A percentile compares a stretch with the other conserved stretches of the same genome.
These are phyloP conservation scores for Chamaea fasciata DNA, from an alignment of 2,113 vertebrate species.

Conservation along the genomic window DNA sequence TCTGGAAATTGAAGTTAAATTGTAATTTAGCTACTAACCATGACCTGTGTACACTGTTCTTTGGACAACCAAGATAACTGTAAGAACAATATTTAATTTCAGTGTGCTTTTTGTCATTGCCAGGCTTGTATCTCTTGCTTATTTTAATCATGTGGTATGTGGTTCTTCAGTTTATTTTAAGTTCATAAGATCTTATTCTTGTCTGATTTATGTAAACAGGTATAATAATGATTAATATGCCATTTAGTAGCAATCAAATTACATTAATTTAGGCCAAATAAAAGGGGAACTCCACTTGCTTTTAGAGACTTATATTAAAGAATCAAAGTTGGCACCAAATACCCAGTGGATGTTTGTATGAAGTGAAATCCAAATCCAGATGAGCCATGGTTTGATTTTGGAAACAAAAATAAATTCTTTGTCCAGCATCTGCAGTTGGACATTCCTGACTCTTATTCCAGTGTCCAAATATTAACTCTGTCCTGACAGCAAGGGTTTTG, in stretches of 20 bases:
- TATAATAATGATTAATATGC: background rate
- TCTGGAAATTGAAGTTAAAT: constrained; percentile 10
- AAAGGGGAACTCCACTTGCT: background rate
- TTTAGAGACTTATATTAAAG: background rate
- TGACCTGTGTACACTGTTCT: background rate
- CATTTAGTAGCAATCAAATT: background rate
- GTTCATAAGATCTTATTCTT: background rate
- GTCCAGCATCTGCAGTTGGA: background rate
- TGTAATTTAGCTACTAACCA: background rate
- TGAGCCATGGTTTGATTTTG: background rate
- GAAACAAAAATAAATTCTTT: constrained; percentile 6
- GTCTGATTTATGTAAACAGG: background rate
- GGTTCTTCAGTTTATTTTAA: background rate
- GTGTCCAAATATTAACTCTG: background rate
- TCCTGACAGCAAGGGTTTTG: background rate
- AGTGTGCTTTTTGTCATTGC: background rate
- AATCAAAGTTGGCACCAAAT: background rate
- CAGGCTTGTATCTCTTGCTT: background rate
- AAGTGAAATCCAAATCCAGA: background rate
- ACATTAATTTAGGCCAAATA: background rate
- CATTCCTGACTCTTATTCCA: background rate
- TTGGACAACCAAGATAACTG: background rate
- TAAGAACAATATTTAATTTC: background rate
- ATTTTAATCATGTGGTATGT: background rate
- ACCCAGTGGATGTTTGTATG: background rate